Conservation (phyloP, 1,140 invertebrate species). For the Drosophila trapezifrons region DNA sequence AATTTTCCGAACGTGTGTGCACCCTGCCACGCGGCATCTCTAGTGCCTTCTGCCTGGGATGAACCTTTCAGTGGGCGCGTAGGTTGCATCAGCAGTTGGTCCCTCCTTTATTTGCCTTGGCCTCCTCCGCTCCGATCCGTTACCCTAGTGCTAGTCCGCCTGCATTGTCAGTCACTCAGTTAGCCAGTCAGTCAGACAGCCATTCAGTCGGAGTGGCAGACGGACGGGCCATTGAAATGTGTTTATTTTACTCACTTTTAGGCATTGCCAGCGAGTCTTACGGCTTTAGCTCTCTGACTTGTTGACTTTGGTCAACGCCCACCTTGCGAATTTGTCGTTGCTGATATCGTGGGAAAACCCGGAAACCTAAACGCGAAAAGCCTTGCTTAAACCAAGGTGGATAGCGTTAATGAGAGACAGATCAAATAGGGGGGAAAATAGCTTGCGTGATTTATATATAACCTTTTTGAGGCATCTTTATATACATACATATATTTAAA, state of each 20-base stretch:
- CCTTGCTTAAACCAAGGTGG: not conserved
- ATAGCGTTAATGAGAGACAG: not conserved
- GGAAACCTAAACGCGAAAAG: not conserved
- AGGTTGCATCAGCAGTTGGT: conserved; percentile 71
- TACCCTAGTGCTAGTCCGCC: conserved; percentile 6
- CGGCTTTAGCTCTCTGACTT: conserved; percentile 22
- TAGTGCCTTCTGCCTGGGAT: conserved; percentile 16
- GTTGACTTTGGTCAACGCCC: conserved; percentile 57
- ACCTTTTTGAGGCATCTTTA: no score
- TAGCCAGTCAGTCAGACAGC: conserved; percentile 2
- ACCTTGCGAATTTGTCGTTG: conserved; percentile 53
- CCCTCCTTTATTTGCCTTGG: conserved; percentile 22
- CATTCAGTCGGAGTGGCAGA: conserved; percentile 30
- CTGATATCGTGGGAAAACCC: conserved; percentile 36
- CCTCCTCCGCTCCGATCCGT: conserved; percentile 6
- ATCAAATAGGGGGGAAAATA: not conserved
- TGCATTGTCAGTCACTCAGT: conserved; percentile 35
- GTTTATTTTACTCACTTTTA: conserved; percentile 54
- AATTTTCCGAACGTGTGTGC: conserved; percentile 39
- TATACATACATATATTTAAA: no score
- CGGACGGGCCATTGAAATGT: conserved; percentile 43
- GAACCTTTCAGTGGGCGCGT: conserved; percentile 45
- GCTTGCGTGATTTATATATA: no score
- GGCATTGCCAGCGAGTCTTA: conserved; percentile 42
- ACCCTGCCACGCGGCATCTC: conserved; percentile 32